A percentile compares a stretch with the other conserved stretches of the same genome.
Conservation (phyloP, 2,113 vertebrate genomes). For the Cygnus buccinator region DNA sequence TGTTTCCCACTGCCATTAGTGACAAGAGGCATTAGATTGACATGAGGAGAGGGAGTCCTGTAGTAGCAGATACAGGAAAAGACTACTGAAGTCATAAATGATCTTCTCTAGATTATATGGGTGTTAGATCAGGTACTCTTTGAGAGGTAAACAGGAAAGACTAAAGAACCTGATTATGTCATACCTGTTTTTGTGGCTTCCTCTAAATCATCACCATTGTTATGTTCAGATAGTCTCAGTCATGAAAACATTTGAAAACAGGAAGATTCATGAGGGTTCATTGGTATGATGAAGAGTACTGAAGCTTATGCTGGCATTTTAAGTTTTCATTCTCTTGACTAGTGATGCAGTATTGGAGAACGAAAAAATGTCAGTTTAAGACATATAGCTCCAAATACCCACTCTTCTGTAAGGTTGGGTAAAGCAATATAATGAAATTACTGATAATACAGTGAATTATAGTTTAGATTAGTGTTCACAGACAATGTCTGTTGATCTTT, state of each 20-base stretch:
- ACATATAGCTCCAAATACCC: neutral
- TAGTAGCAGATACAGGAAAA: neutral
- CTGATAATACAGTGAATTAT: neutral
- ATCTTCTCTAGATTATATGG: neutral
- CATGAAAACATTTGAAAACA: neutral
- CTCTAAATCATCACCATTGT: neutral
- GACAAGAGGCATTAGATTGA: neutral
- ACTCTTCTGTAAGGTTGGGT: neutral
- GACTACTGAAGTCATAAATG: neutral
- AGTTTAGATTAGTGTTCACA: neutral
- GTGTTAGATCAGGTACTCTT: neutral
- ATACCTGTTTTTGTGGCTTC: neutral
- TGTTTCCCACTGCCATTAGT: neutral
- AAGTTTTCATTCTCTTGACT: conserved; percentile 37
- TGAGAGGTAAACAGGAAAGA: neutral
- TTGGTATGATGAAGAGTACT: neutral
- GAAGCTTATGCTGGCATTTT: neutral
- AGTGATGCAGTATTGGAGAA: neutral
- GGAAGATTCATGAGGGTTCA: neutral
- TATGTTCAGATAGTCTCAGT: neutral
- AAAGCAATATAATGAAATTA: conserved; percentile 11
- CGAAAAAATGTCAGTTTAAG: conserved; percentile 8
- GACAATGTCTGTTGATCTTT: neutral
- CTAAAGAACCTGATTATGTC: neutral
- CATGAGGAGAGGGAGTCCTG: neutral